Base-by-base conservation (phyloP, 2,797 vertebrate genomes). In the Tokudaia muenninki region DNA sequence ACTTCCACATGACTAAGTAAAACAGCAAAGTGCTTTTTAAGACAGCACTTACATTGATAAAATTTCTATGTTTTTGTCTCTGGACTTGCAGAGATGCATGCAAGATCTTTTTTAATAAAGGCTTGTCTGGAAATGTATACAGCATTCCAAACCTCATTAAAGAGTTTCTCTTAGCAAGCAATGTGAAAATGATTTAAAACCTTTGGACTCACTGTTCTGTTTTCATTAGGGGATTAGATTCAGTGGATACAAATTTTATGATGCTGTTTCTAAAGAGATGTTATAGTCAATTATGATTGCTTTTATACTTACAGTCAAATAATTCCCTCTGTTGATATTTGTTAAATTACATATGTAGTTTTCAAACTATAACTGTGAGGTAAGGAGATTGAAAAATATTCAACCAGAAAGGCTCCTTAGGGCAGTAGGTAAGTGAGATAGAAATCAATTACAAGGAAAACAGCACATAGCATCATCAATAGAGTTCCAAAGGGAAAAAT, bases 1-100 rank as follows among this genome's bases (percentile, higher is more conserved):
- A 70, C 37, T 95, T 97, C 44, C 41, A 92, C 84, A 86, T 37
- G 92, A 94, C 92, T 52, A 95, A 96, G 92, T 96, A 86, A 6
- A 96, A n/a, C n/a, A 82, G 3, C 50, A 97, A 70, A 41, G n/a
- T 41, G 75, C 17, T 95, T 92, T 90, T 47, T 61, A 95, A 96
- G 31, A 29, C 37, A 93, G 55, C 87, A 41, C 52, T 88, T 67
- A 57, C 5, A 19, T n/a, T 26, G 87, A 93, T 75, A 78, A 87
- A 87, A 94, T 88, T 55, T 26, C 21, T 82, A 7, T 77, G 79
- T 89, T 96, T 96, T 87, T 80, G 10, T 87, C 61, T 55, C 59
- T 83, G 50, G 19, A 81, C 17, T 91, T 95, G 8, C 12, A 81
- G 47, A 93, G 11, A 90, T 2, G 3, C 24, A 13, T 88, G 14